Percentiles rank a stretch among this genome's conserved stretches.
Evolutionary conservation across 2,797 vertebrate genomes (phyloP).

Genomic region (Trachops cirrhosus): DNA sequence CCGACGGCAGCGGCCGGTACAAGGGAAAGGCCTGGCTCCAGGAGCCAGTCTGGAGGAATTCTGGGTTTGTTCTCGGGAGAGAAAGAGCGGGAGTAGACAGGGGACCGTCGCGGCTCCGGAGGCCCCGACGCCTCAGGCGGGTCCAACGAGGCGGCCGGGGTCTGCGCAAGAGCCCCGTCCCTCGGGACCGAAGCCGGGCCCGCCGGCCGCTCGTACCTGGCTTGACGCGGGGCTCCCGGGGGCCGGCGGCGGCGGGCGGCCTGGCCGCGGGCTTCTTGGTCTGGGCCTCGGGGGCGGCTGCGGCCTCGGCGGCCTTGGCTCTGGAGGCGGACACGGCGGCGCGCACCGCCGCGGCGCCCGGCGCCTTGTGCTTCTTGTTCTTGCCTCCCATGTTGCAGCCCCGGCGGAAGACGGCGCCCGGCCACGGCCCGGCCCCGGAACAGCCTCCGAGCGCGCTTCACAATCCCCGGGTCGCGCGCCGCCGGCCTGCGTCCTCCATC

Average conservation of each 20-base stretch:
- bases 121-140: background rate
- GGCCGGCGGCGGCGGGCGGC: constrained; percentile 33
- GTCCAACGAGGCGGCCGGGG: background rate
- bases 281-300: constrained; percentile 55
- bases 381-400: constrained; percentile 81
- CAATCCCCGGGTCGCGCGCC: background rate
- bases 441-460: fast-evolving
- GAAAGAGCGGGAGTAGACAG: background rate
- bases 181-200: background rate
- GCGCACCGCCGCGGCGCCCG: constrained; percentile 67
- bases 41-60: too few relatives aligned
- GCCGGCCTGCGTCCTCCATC: background rate
- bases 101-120: background rate
- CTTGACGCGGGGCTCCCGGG: constrained; percentile 78
- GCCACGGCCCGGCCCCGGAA: fast-evolving
- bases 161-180: background rate
- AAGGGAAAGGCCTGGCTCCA: too few relatives aligned
- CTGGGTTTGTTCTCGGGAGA: background rate
- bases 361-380: constrained; percentile 81
- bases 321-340: constrained; percentile 74
- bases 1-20: fast-evolving
- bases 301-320: constrained; percentile 69
- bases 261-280: constrained; percentile 62
- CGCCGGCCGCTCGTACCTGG: constrained; percentile 77
- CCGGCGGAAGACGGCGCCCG: background rate